Evolutionary conservation across 1,140 invertebrate genomes (phyloP), one percentile per base, ranked within the genome.

Genomic region (Drosophila repleta): DNA sequence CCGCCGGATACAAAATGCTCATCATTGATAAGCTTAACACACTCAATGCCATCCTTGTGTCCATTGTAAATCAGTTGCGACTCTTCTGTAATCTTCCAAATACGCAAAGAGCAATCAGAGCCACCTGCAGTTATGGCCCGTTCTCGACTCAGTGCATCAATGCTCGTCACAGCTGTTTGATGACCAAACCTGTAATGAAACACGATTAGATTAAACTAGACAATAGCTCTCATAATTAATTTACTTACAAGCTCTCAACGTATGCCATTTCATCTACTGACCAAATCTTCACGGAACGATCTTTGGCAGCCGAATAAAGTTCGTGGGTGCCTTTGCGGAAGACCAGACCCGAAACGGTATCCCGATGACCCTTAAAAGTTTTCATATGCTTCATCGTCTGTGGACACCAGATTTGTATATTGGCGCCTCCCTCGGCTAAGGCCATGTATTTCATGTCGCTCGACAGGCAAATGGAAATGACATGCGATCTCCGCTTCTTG

Each of bases 11-110:
- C 92, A 93, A 99, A 99, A 92, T 97, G 95, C 69, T 97, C 95
- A 90, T 99, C 97, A 92, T 98, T 98, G 20, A 99, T 95, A 26
- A 98, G 93, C 90, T 95, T 96, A 0, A 99, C 96, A 82, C 93
- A 94, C 92, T 99, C 98, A 51, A 99, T 95, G 72, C 95, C 97
- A 41, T 95, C 95, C 60, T 92, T 91, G 74, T 95, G 95, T 0
- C 95, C 96, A 90, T 98, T 97, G 91, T 97, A 99, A 68, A 99
- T 96, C 6, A 99, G 93, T 88, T 99, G 98, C 46, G 98, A 98
- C 91, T 99, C 98, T 93, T 99, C 98, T 0, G 96, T 94, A 65
- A 99, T 96, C 92, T 99, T 99, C 98, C 98, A 99, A 74, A 99
- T 94, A 73, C 98, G 93, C 41, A 99, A 91, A 6, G 96, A 94